phyloP scores from a whole-genome alignment of 2,113 vertebrate species.

The Caranx ignobilis region DNA sequence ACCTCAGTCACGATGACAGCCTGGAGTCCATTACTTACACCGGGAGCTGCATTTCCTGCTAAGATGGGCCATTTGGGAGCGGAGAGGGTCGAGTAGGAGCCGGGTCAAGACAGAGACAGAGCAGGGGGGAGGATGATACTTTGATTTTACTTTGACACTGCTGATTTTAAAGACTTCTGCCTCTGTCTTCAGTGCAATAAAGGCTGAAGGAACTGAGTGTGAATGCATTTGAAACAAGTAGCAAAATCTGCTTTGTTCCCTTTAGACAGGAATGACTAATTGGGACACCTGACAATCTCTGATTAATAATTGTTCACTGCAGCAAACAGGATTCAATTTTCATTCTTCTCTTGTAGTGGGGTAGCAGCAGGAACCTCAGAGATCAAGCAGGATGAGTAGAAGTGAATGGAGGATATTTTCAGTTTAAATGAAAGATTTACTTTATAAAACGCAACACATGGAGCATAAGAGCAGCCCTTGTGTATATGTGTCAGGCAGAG shows the following conservation, averaged over 20 bases:
- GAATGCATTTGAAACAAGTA: background rate
- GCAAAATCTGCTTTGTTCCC: background rate
- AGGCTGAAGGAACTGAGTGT: background rate
- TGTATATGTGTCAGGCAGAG: slow-evolving; percentile 42
- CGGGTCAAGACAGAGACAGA: background rate
- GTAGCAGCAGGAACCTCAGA: background rate
- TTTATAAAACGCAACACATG: too few relatives aligned
- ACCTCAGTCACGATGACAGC: slow-evolving; percentile 39
- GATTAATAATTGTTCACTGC: background rate
- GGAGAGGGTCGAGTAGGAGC: background rate
- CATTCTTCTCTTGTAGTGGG: background rate
- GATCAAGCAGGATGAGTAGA: too few relatives aligned
- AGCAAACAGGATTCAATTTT: background rate
- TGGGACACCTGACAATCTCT: too few relatives aligned
- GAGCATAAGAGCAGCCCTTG: background rate
- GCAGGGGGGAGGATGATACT: background rate
- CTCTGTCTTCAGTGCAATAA: background rate
- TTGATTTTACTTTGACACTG: too few relatives aligned
- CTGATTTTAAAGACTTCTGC: background rate
- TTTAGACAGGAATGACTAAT: background rate
- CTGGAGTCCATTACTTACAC: slow-evolving; percentile 40
- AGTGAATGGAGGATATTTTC: too few relatives aligned
- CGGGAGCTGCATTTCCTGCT: background rate
- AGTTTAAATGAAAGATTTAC: too few relatives aligned
- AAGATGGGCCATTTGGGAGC: slow-evolving; percentile 1